Percentiles rank a stretch among this genome's conserved stretches.
Evolutionary conservation across 2,888 invertebrate genomes (phyloP).

Genomic region (Drosophila falleni): DNA sequence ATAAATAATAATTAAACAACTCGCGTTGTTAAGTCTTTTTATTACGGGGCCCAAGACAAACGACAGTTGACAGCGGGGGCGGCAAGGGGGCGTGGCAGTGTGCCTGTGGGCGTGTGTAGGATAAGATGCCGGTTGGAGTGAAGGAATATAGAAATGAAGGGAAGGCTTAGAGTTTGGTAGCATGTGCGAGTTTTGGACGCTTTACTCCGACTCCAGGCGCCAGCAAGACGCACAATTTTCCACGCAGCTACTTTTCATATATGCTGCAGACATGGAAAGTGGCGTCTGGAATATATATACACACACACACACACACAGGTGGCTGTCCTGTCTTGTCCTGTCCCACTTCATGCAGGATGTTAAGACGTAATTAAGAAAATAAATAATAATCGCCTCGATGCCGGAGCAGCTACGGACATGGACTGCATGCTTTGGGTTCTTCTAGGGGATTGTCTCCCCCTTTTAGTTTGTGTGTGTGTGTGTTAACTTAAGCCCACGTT

Average conservation of each 20-base stretch:
- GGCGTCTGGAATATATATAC: conserved; percentile 5
- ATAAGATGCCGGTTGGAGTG: conserved; percentile 58
- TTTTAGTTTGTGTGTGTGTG: conserved; percentile 26
- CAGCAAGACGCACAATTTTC: conserved; percentile 65
- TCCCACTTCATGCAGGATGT: conserved; percentile 61
- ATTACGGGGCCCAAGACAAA: conserved; percentile 76
- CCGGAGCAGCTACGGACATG: conserved; percentile 45
- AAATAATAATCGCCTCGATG: conserved; percentile 82
- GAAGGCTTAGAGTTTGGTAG: conserved; percentile 76
- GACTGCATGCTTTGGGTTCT: conserved; percentile 13
- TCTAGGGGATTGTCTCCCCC: neutral
- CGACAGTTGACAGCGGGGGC: conserved; percentile 67
- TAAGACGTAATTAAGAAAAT: conserved; percentile 83
- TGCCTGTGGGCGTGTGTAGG: conserved; percentile 47
- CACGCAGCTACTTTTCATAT: conserved; percentile 61
- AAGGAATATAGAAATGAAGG: conserved; percentile 50
- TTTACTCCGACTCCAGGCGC: neutral
- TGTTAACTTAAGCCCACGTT: conserved; percentile 72
- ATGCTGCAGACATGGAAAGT: conserved; percentile 25
- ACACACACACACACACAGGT: conserved; percentile 45
- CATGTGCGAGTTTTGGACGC: conserved; percentile 64
- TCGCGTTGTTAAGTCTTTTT: conserved; percentile 81
- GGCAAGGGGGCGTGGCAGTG: conserved; percentile 10
- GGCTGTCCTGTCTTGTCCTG: conserved; percentile 44
- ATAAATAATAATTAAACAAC: conserved; percentile 83